These are phyloP conservation scores for Theocolax elegans DNA, from an alignment of 1,140 invertebrate species.

Conservation along the genomic window DNA sequence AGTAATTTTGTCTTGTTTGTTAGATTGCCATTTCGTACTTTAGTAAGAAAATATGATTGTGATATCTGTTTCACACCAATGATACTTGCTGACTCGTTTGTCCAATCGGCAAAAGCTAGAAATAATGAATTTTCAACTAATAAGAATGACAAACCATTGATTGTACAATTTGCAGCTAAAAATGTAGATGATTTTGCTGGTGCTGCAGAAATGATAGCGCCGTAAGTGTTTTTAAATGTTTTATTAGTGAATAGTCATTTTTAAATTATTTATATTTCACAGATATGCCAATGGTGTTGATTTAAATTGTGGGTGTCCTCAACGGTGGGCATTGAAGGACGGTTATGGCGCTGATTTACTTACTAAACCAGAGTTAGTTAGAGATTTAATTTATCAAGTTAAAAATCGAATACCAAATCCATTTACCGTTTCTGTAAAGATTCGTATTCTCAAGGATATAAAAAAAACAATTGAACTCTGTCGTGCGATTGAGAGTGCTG, in stretches of 20 bases:
- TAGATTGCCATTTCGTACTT: conserved; percentile 84
- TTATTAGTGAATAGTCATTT: not conserved
- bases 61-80: conserved; percentile 95
- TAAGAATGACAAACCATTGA: conserved; percentile 81
- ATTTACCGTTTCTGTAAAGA: conserved; percentile 93
- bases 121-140: conserved; percentile 89
- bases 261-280: conserved; percentile 25
- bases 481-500: conserved; percentile 83
- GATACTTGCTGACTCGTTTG: conserved; percentile 95
- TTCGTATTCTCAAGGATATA: conserved; percentile 78
- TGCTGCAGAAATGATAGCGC: conserved; percentile 85
- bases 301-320: conserved; percentile 97
- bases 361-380: conserved; percentile 84
- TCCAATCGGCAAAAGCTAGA: conserved; percentile 87
- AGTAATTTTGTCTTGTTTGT: conserved; percentile 4
- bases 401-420: conserved; percentile 77
- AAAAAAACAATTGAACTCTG: conserved; percentile 79
- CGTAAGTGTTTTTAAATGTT: conserved; percentile 69
- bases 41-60: conserved; percentile 87
- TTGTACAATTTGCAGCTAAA: conserved; percentile 96
- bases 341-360: conserved; percentile 90
- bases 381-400: conserved; percentile 82
- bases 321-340: conserved; percentile 92
- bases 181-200: conserved; percentile 83
- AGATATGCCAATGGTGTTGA: conserved; percentile 91